Percentiles rank a stretch among this genome's conserved stretches.
phyloP scores from a whole-genome alignment of 2,888 invertebrate genomes.

The Diaprepes abbreviatus region DNA sequence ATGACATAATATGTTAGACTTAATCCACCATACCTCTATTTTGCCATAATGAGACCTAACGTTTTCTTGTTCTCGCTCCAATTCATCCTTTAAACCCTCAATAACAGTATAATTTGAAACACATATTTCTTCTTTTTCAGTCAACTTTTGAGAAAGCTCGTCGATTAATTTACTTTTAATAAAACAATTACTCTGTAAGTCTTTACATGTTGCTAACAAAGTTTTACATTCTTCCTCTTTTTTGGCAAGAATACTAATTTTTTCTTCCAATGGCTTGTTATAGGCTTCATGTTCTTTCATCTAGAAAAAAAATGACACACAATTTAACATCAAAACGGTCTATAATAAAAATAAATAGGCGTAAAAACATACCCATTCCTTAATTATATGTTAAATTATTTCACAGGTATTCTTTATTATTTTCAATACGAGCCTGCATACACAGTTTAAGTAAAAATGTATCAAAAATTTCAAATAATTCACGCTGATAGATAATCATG shows the following conservation, averaged over 20 bases:
- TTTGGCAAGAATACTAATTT: neutral
- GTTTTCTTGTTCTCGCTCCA: conserved; percentile 32
- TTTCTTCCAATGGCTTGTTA: neutral
- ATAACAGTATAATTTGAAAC: conserved; percentile 32
- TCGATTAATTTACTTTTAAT: neutral
- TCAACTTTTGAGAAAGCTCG: conserved; percentile 7
- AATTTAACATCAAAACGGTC: too few species aligned
- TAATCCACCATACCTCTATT: conserved; percentile 26
- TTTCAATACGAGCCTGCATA: too few species aligned
- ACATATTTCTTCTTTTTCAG: conserved; percentile 25
- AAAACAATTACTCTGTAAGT: neutral
- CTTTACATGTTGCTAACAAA: neutral
- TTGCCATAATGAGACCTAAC: conserved; percentile 31
- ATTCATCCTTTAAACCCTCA: conserved; percentile 33
- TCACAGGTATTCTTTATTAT: too few species aligned
- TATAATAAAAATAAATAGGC: too few species aligned
- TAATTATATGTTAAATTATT: too few species aligned
- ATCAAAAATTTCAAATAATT: too few species aligned
- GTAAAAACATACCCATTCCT: too few species aligned
- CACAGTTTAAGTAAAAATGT: too few species aligned
- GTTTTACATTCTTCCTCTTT: neutral
- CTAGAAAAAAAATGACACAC: neutral
- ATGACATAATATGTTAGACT: too few species aligned
- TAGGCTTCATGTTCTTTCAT: neutral
- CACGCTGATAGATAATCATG: too few species aligned